Conservation (phyloP, 2,797 vertebrate genomes). For the Zalophus californianus region DNA sequence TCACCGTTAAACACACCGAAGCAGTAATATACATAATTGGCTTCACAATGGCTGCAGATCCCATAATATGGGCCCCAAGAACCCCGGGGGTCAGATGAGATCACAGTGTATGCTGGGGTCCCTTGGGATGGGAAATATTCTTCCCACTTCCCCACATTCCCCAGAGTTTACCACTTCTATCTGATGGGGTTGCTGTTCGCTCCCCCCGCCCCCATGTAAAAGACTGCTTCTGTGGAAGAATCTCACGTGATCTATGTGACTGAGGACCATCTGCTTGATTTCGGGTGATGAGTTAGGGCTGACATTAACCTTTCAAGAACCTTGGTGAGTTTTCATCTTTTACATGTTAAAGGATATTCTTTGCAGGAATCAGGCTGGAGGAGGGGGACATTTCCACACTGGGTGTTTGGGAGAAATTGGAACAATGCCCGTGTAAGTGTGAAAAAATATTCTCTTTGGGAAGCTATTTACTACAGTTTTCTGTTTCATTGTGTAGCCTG, state of each 20-base stretch:
- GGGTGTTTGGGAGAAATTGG: background rate
- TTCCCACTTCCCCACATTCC: slow-evolving; percentile 21
- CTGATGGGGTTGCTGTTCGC: background rate
- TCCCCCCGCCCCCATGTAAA: background rate
- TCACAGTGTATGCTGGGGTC: background rate
- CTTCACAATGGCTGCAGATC: background rate
- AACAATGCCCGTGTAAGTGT: background rate
- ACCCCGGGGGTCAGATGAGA: background rate
- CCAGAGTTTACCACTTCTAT: background rate
- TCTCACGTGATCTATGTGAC: background rate
- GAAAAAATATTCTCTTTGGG: slow-evolving; percentile 32
- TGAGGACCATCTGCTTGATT: background rate
- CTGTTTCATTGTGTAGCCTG: background rate
- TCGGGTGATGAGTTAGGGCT: slow-evolving; percentile 30
- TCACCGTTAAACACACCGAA: background rate
- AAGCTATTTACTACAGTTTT: slow-evolving; percentile 6
- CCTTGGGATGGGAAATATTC: background rate
- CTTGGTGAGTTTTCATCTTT: slow-evolving; percentile 17
- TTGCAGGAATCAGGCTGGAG: background rate
- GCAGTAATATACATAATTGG: slow-evolving; percentile 6
- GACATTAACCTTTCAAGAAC: slow-evolving; percentile 37
- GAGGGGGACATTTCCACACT: background rate
- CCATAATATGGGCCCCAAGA: background rate
- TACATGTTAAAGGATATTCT: background rate
- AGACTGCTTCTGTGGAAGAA: slow-evolving; percentile 38